Conservation (phyloP, 2,888 invertebrate genomes). For the Allophyes oxyacanthae region DNA sequence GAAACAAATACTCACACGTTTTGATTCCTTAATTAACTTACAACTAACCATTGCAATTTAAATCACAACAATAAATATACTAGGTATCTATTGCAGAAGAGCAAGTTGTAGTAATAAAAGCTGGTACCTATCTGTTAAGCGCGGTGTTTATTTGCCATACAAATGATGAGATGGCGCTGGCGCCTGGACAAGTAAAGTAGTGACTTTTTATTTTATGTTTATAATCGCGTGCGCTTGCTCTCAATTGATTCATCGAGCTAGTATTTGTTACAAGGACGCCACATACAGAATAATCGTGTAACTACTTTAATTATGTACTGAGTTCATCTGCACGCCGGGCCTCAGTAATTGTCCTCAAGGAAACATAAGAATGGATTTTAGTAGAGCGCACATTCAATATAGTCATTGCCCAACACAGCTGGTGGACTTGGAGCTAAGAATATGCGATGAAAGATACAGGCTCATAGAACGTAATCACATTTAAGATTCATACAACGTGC, state of each 20-base stretch:
- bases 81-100: conserved; percentile 6
- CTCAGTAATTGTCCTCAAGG: conserved; percentile 44
- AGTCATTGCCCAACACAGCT: conserved; percentile 25
- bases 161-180: conserved; percentile 12
- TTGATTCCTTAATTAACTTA: conserved; percentile 6
- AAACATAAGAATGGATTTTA: conserved; percentile 27
- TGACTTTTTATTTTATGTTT: conserved; percentile 60
- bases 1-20: conserved; percentile 45
- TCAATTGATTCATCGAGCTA: conserved; percentile 73
- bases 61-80: conserved; percentile 9
- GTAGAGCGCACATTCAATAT: conserved; percentile 12
- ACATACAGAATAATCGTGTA: conserved; percentile 63
- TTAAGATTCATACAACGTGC: conserved; percentile 19
- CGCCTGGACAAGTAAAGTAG: conserved; percentile 34
- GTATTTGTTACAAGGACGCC: conserved; percentile 78
- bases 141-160: conserved; percentile 7
- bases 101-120: conserved; percentile 5
- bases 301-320: conserved; percentile 54
- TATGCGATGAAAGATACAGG: conserved; percentile 11
- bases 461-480: conserved; percentile 9
- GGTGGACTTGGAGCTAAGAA: conserved; percentile 13
- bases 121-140: conserved; percentile 1
- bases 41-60: conserved; percentile 21
- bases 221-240: conserved; percentile 62
- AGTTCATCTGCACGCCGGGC: conserved; percentile 51